Evolutionary conservation across 2,113 vertebrate genomes (phyloP), one percentile per base, ranked within the genome.

Genomic region (Pycnonotus jocosus): DNA sequence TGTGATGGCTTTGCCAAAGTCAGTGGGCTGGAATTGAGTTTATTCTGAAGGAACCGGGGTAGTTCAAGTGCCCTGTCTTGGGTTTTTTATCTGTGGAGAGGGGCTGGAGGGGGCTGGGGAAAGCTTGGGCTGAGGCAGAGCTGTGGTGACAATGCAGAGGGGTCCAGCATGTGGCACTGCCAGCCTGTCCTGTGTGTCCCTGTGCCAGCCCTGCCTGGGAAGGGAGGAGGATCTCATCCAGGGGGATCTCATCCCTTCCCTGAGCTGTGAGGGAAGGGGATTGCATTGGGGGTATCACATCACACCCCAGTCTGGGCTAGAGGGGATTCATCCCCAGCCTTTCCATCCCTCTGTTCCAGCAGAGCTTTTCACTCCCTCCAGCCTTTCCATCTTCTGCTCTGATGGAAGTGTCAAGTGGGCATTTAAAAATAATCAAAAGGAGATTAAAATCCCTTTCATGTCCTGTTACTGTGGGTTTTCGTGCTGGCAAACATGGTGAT

Each of bases 21-120:
- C 54, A 11, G 0, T 25, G 40, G 30, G 3, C 53, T 64, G 2
- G 0, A 28, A 13, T 1, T 0, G 2, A 31, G 20, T 68, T 81
- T 28, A 3, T 85, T 72, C 25, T 37, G 57, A 31, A 84, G 77
- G 56, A 84, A 1, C 12, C 18, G 51, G 24, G 19, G 2, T 17
- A 2, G 57, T 61, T 80, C 16, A 4, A 7, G n/a, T 27, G 30
- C 7, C 2, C 17, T n/a, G 47, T 3, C 6, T 31, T 48, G 70
- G 18, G 13, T 6, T 42, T 42, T 81, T 37, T 11, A 2, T 10
- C 45, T 61, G n/a, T 40, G 47, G 61, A 24, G 58, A 60, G 42
- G n/a, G n/a, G 37, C 69, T 12, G 35, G 47, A 24, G 60, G 19
- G 47, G 30, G 14, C 2, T 9, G 38, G 64, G 58, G 45, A 37